Evolutionary conservation across 2,888 invertebrate genomes (phyloP).

Genomic region (Hydriomena furcata): DNA sequence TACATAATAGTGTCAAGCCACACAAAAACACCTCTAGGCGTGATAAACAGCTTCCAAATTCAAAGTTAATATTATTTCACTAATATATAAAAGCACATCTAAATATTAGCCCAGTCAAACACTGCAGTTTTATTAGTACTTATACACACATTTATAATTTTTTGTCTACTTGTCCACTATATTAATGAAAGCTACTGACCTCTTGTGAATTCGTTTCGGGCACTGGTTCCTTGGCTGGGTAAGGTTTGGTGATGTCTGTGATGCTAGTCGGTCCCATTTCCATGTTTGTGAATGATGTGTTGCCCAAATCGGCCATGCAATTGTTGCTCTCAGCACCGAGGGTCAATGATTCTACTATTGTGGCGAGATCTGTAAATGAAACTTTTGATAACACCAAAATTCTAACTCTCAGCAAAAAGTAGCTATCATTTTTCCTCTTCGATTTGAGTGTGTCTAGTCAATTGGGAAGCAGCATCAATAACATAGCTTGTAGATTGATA

Average conservation of each 20-base stretch:
- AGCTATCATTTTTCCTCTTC: too few species aligned
- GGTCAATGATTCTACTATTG: slow-evolving; percentile 92
- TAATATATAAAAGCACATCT: not conserved
- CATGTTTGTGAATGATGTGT: slow-evolving; percentile 78
- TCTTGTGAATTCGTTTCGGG: slow-evolving; percentile 68
- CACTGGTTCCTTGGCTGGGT: slow-evolving; percentile 76
- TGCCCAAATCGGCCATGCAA: slow-evolving; percentile 77
- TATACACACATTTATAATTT: not conserved
- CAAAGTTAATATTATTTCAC: too few species aligned
- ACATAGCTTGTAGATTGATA: too few species aligned
- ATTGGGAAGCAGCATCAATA: too few species aligned
- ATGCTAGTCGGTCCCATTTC: slow-evolving; percentile 81
- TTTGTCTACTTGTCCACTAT: too few species aligned
- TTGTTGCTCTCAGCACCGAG: slow-evolving; percentile 86
- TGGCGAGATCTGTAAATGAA: slow-evolving; percentile 86
- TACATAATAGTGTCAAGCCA: slow-evolving; percentile 31
- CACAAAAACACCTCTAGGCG: slow-evolving; percentile 3
- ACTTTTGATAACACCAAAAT: too few species aligned
- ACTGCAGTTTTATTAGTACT: slow-evolving; percentile 7
- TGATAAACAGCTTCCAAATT: not conserved
- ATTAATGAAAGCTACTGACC: slow-evolving; percentile 50
- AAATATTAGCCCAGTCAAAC: not conserved
- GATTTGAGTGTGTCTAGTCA: too few species aligned
- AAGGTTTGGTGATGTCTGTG: slow-evolving; percentile 79
- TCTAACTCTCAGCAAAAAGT: too few species aligned